Conservation (phyloP, 2,797 vertebrate species). For the Melanotaenia nigrans region DNA sequence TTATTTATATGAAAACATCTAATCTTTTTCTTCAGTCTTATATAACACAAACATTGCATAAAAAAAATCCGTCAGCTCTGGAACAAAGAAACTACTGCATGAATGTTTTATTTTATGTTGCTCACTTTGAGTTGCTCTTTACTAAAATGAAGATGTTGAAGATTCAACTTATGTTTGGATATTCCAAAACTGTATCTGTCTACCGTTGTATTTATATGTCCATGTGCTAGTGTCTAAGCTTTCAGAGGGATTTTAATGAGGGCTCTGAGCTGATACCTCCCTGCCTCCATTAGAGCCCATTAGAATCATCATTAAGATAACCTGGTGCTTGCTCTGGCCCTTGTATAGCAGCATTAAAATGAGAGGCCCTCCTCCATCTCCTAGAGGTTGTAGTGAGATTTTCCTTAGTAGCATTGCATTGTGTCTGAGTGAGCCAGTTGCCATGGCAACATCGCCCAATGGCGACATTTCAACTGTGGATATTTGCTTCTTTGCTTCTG, state of each 20-base stretch:
- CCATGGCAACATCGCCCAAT: slow-evolving; percentile 81
- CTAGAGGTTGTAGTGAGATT: slow-evolving; percentile 65
- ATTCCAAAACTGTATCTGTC: slow-evolving; percentile 9
- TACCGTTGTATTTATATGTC: slow-evolving; percentile 24
- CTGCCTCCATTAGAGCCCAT: slow-evolving; percentile 82
- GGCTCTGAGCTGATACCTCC: slow-evolving; percentile 64
- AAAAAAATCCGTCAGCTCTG: slow-evolving; percentile 3
- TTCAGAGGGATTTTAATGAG: slow-evolving; percentile 79
- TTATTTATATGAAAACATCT: neutral
- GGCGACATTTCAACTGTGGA: slow-evolving; percentile 75
- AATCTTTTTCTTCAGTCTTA: neutral
- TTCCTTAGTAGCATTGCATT: slow-evolving; percentile 69
- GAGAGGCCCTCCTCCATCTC: slow-evolving; percentile 47
- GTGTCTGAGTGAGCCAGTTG: slow-evolving; percentile 80
- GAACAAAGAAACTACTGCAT: slow-evolving; percentile 16
- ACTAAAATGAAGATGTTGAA: slow-evolving; percentile 20
- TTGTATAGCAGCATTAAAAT: slow-evolving; percentile 64
- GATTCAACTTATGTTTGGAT: slow-evolving; percentile 6
- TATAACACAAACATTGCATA: neutral
- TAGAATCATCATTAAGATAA: slow-evolving; percentile 86
- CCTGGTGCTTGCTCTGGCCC: slow-evolving; percentile 66
- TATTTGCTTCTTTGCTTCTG: slow-evolving; percentile 69
- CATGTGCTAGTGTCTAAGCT: slow-evolving; percentile 29
- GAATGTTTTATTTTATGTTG: slow-evolving; percentile 26
- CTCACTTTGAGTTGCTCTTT: slow-evolving; percentile 6